Base-by-base conservation (phyloP, 2,797 vertebrate genomes). In the Ctenochaetus hawaiiensis region DNA sequence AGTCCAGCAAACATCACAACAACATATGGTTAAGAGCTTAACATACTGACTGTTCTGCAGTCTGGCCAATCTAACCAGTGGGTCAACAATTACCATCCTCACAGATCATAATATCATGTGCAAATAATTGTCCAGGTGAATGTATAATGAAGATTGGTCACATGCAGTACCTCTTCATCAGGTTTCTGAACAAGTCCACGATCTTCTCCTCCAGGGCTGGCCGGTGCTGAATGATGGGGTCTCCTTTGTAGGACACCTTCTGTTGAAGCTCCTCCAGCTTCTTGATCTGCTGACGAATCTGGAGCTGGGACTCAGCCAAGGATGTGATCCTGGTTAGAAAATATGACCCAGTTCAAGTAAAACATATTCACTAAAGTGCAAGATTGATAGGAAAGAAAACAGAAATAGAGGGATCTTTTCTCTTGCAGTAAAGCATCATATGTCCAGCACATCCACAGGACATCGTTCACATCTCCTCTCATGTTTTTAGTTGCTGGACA, bases 251-350 rank as follows among this genome's bases (percentile, higher is more conserved):
- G 34, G 98, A 99, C 5, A 99, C 98, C 69, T 99, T 99, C 89
- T 99, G 98, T 87, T 99, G 98, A 77, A 99, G 92, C 69, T 99
- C 98, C 91, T 99, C 98, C 77, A 99, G 89, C 79, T 99, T 99
- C 94, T 99, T 99, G 88, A 99, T 99, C 92, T 99, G 98, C 86
- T 99, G 98, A 34, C 98, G 97, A 20, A 98, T 99, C 94, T 99
- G 98, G 51, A 99, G 96, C 91, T 99, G 98, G 0, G 98, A 99
- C 94, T 99, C 98, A 0, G 98, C 98, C 77, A 99, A 91, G 34
- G 98, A 99, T 0, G 98, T 99, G 90, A 99, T 98, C 98, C 98
- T 99, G 89, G 70, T 64, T 16, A n/a, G 22, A 54, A 57, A 62
- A 68, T 20, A 0, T 51, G 4, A 62, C 13, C 20, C 45, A 56